Conservation (phyloP, 2,113 vertebrate species). For the Motacilla alba region DNA sequence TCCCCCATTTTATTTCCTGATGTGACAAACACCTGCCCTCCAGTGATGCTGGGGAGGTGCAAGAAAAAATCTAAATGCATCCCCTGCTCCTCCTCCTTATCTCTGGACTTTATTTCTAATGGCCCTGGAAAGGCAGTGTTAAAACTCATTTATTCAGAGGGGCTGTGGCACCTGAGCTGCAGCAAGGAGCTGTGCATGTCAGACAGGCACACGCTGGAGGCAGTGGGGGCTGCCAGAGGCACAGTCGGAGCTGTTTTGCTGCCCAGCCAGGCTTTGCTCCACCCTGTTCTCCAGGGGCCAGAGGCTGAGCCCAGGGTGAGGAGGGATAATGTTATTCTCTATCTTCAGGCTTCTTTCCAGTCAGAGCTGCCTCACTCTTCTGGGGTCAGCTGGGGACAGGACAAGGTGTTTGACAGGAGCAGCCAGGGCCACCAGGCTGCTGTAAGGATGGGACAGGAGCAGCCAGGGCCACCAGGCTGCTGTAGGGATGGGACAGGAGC, state of each 20-base stretch:
- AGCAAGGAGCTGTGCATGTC: fast-evolving
- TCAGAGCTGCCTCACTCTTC: neutral
- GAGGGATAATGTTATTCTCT: neutral
- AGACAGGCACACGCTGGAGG: neutral
- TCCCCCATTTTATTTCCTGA: neutral
- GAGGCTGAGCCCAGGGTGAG: neutral
- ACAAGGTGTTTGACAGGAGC: neutral
- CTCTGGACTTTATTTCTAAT: neutral
- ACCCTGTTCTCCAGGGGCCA: neutral
- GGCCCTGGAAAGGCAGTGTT: neutral
- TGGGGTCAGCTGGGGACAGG: neutral
- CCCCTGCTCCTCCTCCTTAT: neutral
- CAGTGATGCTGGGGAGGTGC: neutral
- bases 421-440: neutral
- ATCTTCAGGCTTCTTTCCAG: neutral
- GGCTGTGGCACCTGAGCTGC: neutral
- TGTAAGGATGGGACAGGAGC: no score
- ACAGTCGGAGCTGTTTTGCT: neutral
- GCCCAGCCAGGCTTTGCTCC: neutral
- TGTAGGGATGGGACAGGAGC: no score
- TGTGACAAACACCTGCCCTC: neutral
- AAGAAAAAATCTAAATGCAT: neutral
- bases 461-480: no score
- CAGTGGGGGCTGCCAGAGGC: neutral
- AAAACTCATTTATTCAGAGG: neutral